A percentile compares a stretch with the other conserved stretches of the same genome.
Conservation (phyloP, 2,888 invertebrate species). For the Epirrita christyi region DNA sequence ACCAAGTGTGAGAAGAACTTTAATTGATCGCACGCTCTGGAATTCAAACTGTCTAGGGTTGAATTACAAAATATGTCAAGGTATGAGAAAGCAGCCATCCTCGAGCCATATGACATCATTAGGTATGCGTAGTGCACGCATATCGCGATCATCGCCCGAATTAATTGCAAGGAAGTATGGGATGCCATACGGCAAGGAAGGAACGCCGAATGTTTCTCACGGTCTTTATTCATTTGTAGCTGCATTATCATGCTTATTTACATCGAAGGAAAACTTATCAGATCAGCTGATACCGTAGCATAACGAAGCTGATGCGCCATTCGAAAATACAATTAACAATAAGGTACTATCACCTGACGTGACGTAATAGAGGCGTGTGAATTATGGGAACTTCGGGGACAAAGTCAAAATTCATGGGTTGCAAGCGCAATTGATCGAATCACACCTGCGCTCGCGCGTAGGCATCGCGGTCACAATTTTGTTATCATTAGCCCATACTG, state of each 20-base stretch:
- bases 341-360: slow-evolving; percentile 30
- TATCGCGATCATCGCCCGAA: slow-evolving; percentile 77
- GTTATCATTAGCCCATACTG: slow-evolving; percentile 58
- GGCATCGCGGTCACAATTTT: slow-evolving; percentile 51
- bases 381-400: slow-evolving; percentile 48
- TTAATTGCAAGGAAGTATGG: slow-evolving; percentile 79
- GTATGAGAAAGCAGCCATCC: slow-evolving; percentile 66
- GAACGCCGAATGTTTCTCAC: slow-evolving; percentile 67
- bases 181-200: slow-evolving; percentile 71
- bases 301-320: slow-evolving; percentile 16
- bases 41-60: slow-evolving; percentile 36
- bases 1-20: slow-evolving; percentile 24
- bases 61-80: slow-evolving; percentile 45
- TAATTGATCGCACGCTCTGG: slow-evolving; percentile 33
- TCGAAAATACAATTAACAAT: slow-evolving; percentile 19
- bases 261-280: slow-evolving; percentile 26
- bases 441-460: slow-evolving; percentile 72
- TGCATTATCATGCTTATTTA: slow-evolving; percentile 31
- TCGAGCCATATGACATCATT: slow-evolving; percentile 71
- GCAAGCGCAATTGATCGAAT: slow-evolving; percentile 62
- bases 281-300: slow-evolving; percentile 22
- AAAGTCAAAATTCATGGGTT: slow-evolving; percentile 66
- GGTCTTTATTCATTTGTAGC: slow-evolving; percentile 47
- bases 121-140: slow-evolving; percentile 66
- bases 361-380: slow-evolving; percentile 45